Percentiles rank a stretch among this genome's conserved stretches.
These are phyloP conservation scores for Paratilapia polleni DNA, from an alignment of 2,113 vertebrate genomes.

Conservation along the genomic window DNA sequence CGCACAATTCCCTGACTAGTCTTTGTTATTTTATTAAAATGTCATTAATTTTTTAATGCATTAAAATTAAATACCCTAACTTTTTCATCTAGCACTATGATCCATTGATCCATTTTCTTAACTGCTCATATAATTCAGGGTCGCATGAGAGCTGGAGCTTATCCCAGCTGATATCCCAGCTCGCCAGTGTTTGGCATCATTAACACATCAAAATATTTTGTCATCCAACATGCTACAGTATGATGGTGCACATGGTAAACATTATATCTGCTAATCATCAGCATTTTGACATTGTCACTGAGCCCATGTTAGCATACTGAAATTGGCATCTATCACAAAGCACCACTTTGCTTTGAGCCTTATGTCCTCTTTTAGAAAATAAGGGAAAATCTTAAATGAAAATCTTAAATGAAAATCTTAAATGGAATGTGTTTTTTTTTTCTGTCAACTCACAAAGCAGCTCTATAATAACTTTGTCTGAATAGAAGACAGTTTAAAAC, in stretches of 20 bases:
- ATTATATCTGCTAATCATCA: too few species aligned
- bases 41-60: not conserved
- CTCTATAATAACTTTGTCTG: not conserved
- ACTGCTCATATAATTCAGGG: not conserved
- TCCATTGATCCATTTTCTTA: not conserved
- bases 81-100: not conserved
- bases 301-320: not conserved
- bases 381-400: not conserved
- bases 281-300: not conserved
- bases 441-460: not conserved
- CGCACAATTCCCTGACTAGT: too few species aligned
- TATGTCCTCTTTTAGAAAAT: not conserved
- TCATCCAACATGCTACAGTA: not conserved
- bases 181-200: not conserved
- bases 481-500: not conserved
- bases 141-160: not conserved
- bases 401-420: too few species aligned
- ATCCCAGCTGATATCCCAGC: not conserved
- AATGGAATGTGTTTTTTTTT: too few species aligned
- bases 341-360: not conserved
- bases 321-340: not conserved
- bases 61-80: not conserved
- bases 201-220: not conserved
- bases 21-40: too few species aligned
- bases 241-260: not conserved